phyloP scores from a whole-genome alignment of 2,888 invertebrate species.

The Caenorhabditis panamensis region DNA sequence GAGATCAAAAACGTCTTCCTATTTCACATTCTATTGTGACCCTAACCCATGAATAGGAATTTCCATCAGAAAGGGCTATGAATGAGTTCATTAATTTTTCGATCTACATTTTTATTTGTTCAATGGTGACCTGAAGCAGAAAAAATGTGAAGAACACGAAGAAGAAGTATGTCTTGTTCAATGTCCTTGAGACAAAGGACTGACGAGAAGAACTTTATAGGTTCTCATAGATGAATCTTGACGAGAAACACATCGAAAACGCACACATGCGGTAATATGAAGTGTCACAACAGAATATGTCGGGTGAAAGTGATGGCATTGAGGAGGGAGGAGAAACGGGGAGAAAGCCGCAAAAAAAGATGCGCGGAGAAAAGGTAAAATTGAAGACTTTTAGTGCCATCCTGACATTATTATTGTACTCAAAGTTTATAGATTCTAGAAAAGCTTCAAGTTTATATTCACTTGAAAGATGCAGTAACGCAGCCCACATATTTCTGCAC shows the following conservation, averaged over 20 bases:
- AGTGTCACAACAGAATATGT: constrained; percentile 51
- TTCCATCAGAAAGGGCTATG: not conserved
- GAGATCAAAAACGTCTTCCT: constrained; percentile 21
- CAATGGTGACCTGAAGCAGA: too few relatives aligned
- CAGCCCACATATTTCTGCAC: too few relatives aligned
- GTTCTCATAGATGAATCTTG: constrained; percentile 39
- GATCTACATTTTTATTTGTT: not conserved
- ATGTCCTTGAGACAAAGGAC: constrained; percentile 20
- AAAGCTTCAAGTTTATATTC: not conserved
- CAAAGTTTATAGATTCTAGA: not conserved
- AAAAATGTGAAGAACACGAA: constrained; percentile 1
- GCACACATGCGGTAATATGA: constrained; percentile 51
- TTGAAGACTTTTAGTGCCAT: not conserved
- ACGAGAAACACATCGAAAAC: constrained; percentile 24
- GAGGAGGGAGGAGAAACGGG: constrained; percentile 20
- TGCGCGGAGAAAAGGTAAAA: not conserved
- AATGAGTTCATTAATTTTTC: constrained; percentile 30
- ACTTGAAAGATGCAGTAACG: not conserved
- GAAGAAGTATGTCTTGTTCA: too few relatives aligned
- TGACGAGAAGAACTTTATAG: constrained; percentile 41
- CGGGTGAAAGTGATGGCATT: constrained; percentile 51
- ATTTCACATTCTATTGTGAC: not conserved
- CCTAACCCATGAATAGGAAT: not conserved
- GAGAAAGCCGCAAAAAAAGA: constrained; percentile 4
- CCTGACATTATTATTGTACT: not conserved